A percentile compares a stretch with the other conserved stretches of the same genome.
These are phyloP conservation scores for Diglossa brunneiventris DNA, from an alignment of 2,113 vertebrate species.

Conservation along the genomic window DNA sequence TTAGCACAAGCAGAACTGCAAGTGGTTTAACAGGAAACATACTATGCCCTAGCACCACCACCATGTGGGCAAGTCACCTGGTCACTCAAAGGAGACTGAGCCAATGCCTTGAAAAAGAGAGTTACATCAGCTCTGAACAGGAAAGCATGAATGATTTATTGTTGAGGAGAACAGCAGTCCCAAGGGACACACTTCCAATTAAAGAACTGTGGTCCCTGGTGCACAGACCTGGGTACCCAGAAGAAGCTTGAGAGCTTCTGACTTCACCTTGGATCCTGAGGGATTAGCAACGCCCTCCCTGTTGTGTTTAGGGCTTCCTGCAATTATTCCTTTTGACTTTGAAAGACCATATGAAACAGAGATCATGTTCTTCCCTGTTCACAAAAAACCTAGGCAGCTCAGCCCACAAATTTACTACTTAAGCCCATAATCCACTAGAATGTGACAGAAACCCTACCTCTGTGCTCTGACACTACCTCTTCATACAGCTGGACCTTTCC, in stretches of 20 bases:
- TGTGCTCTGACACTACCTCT: neutral
- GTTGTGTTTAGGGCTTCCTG: neutral
- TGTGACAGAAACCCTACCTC: neutral
- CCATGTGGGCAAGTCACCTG: neutral
- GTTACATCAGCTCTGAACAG: neutral
- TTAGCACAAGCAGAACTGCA: neutral
- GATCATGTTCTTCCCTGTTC: neutral
- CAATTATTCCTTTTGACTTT: neutral
- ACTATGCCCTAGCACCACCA: neutral
- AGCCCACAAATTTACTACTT: neutral
- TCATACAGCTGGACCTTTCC: neutral
- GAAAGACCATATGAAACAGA: neutral
- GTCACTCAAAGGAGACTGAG: neutral
- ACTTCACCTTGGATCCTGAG: neutral
- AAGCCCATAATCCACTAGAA: neutral
- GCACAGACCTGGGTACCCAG: neutral
- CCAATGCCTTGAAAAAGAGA: neutral
- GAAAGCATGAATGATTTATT: neutral
- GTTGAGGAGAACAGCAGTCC: neutral
- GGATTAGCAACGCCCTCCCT: neutral
- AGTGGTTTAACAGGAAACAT: neutral
- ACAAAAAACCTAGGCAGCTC: neutral
- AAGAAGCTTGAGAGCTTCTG: neutral
- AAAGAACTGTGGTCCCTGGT: neutral
- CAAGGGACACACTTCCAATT: neutral